These are phyloP conservation scores for Serinus canaria DNA, from an alignment of 2,113 vertebrate species.

Conservation along the genomic window DNA sequence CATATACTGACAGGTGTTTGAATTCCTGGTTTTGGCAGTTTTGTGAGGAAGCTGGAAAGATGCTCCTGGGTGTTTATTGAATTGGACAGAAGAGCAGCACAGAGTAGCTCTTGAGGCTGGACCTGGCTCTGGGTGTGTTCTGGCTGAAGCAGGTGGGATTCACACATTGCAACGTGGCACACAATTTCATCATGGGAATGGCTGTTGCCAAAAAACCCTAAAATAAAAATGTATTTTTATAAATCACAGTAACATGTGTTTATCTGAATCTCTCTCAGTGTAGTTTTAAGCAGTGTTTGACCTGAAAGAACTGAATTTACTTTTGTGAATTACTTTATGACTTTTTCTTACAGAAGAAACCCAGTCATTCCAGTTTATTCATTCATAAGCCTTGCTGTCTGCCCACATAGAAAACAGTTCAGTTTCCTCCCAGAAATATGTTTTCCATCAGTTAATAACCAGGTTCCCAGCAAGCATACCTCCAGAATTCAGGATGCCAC, in stretches of 20 bases:
- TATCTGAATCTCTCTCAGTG: neutral
- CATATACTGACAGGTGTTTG: neutral
- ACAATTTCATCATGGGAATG: neutral
- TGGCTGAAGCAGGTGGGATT: neutral
- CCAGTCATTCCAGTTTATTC: neutral
- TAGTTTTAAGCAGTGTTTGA: neutral
- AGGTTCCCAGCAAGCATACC: neutral
- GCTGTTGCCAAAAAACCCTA: neutral
- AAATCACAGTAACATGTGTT: neutral
- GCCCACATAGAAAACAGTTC: neutral
- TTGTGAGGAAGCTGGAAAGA: neutral
- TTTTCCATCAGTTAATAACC: neutral
- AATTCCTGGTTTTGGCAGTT: neutral
- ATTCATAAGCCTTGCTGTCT: neutral
- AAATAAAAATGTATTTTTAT: neutral
- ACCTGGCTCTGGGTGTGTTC: neutral
- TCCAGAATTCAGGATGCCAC: neutral
- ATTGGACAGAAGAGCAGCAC: neutral
- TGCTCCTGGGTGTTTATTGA: neutral
- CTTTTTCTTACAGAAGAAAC: neutral
- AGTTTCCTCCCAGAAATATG: neutral
- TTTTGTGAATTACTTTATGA: neutral
- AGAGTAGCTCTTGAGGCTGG: neutral
- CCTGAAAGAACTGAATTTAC: neutral
- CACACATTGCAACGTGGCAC: neutral